Evolutionary conservation across 2,797 vertebrate genomes (phyloP).

Genomic region (Mycteria americana): DNA sequence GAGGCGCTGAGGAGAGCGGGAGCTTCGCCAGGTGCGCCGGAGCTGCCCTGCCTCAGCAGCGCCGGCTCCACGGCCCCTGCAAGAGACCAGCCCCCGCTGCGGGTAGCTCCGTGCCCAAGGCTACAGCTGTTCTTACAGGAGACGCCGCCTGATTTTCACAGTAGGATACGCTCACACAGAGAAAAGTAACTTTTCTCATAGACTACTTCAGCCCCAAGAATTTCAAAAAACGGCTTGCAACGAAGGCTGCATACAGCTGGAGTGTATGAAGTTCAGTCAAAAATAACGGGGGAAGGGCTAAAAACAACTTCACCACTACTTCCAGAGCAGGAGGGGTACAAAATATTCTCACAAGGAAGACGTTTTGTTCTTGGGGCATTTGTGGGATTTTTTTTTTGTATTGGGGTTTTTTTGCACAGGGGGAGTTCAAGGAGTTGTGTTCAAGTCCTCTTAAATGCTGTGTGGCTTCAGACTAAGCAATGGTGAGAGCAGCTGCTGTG

Average conservation of each 20-base stretch:
- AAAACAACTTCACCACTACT: background rate
- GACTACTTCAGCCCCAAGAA: fast-evolving
- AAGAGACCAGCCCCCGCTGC: no score
- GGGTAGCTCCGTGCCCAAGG: background rate
- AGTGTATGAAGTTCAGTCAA: fast-evolving
- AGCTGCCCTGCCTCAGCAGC: background rate
- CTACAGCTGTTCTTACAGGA: fast-evolving
- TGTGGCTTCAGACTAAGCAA: background rate
- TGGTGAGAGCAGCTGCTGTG: background rate
- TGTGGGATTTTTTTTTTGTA: no score
- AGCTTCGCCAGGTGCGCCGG: no score
- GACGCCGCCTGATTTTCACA: fast-evolving
- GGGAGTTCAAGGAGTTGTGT: no score
- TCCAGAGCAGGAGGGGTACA: no score
- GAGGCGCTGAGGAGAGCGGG: background rate
- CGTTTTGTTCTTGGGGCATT: background rate
- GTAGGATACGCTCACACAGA: fast-evolving
- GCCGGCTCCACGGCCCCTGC: background rate
- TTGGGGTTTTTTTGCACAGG: no score
- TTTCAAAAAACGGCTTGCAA: background rate
- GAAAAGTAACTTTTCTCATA: fast-evolving
- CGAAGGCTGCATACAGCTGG: fast-evolving
- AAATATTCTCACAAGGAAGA: fast-evolving
- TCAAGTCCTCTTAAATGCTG: no score
- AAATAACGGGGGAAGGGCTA: fast-evolving